phyloP scores from a whole-genome alignment of 2,888 invertebrate species.

The Archaeoteleia sp. region DNA sequence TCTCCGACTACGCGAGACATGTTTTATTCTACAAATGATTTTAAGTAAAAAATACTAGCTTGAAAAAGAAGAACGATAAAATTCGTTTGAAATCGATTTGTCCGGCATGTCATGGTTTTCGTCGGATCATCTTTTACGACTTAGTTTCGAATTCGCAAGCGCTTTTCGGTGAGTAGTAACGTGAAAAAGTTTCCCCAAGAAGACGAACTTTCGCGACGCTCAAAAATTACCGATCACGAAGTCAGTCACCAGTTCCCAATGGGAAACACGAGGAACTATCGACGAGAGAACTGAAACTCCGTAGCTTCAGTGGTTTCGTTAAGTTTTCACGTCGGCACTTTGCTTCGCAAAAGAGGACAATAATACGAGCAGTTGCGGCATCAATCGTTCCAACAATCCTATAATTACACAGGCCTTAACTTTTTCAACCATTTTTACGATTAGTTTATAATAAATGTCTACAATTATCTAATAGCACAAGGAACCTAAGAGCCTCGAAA shows the following conservation, averaged over 20 bases:
- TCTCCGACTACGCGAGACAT: too few relatives aligned
- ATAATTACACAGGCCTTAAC: slow-evolving; percentile 20
- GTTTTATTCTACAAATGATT: too few relatives aligned
- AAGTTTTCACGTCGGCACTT: slow-evolving; percentile 47
- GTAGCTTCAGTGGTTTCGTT: slow-evolving; percentile 29
- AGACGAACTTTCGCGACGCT: slow-evolving; percentile 38
- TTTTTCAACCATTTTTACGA: too few relatives aligned
- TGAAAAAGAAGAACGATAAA: slow-evolving; percentile 2
- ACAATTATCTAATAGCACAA: too few relatives aligned
- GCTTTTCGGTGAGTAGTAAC: slow-evolving; percentile 26
- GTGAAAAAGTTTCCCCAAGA: slow-evolving; percentile 32
- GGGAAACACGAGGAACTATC: slow-evolving; percentile 42
- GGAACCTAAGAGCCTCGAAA: too few relatives aligned
- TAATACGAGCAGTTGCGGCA: slow-evolving; percentile 28
- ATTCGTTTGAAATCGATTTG: slow-evolving; percentile 37
- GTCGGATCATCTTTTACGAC: slow-evolving; percentile 49
- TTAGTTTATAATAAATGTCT: too few relatives aligned
- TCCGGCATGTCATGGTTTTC: slow-evolving; percentile 34
- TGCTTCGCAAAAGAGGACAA: slow-evolving; percentile 38
- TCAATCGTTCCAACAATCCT: slow-evolving; percentile 14
- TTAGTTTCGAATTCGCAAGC: slow-evolving; percentile 46
- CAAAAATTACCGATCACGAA: slow-evolving; percentile 49
- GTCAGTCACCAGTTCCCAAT: slow-evolving; percentile 44
- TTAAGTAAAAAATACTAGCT: too few relatives aligned
- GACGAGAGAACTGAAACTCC: slow-evolving; percentile 11